Base-by-base conservation (phyloP, 2,888 invertebrate genomes). In the Zootermopsis nevadensis region DNA sequence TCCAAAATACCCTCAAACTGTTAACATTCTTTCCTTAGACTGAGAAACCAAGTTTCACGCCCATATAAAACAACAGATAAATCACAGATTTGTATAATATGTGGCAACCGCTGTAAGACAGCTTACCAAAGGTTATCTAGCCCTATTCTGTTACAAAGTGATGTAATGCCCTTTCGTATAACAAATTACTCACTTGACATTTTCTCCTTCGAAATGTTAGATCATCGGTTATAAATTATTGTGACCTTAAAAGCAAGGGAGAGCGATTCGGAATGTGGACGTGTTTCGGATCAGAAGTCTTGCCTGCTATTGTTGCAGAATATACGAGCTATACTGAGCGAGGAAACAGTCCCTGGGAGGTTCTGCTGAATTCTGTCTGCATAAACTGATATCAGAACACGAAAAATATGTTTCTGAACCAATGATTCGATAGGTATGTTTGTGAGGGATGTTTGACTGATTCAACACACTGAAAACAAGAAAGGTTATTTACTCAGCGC, bases 121-220 rank as follows among this genome's bases (percentile, higher is more conserved):
- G 27, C 27, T 4, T 1, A 22, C 24, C 30, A 74, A 74, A 74
- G 6, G 74, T 42, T 38, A 38, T n/a, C 7, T 38, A 19, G 74
- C 38, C 1, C 4, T 31, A 69, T 31, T 19, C 33, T 8, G 2
- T 74, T 38, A 31, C 31, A 30, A 24, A 53, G 77, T 30, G 77
- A 12, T 83, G n/a, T 72, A 33, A n/a, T 80, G 74, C 74, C 83
- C 83, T 83, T 83, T 80, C 42, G 4, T 55, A 48, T 42, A 42
- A 42, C 55, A 79, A 69, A 80, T 74, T 69, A 48, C 69, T 55
- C 53, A 30, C 74, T 79, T 83, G 83, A 80, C 83, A 83, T 83
- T 83, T 53, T 48, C 24, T 24, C 53, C 27, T 48, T 27, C 53
- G 72, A 80, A 83, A 83, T 83, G 83, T 77, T 80, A 83, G 35